Conservation (phyloP, 2,888 invertebrate genomes). For the Meandrusa payeni region DNA sequence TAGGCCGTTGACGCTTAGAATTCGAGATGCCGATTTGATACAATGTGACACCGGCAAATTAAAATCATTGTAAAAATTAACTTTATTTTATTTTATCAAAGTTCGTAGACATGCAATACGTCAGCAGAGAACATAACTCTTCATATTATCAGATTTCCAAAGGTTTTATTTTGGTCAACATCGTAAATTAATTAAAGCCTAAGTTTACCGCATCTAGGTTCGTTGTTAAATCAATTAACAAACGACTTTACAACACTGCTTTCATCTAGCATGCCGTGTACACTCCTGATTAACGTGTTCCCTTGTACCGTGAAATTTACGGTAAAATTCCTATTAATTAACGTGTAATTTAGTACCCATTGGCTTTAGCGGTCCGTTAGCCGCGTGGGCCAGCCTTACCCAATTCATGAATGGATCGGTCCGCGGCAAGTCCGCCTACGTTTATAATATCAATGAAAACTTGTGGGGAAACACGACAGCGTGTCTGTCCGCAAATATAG, state of each 20-base stretch:
- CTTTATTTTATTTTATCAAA: too few relatives aligned
- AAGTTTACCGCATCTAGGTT: constrained; percentile 10
- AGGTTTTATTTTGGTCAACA: background rate
- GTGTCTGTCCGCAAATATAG: constrained; percentile 61
- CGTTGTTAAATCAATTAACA: constrained; percentile 20
- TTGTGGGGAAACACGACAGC: constrained; percentile 58
- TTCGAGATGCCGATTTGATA: too few relatives aligned
- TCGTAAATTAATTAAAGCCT: constrained; percentile 7
- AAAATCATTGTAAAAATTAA: too few relatives aligned
- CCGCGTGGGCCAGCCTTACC: constrained; percentile 65
- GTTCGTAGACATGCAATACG: too few relatives aligned
- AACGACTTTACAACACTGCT: background rate
- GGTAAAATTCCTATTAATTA: constrained; percentile 68
- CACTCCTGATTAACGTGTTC: constrained; percentile 46
- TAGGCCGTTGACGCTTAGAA: too few relatives aligned
- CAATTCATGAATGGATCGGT: constrained; percentile 74
- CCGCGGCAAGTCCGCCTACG: constrained; percentile 64
- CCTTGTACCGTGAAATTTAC: constrained; percentile 52
- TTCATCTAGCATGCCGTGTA: constrained; percentile 25
- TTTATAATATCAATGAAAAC: constrained; percentile 62
- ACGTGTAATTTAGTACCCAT: constrained; percentile 58
- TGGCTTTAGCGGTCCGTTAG: constrained; percentile 56
- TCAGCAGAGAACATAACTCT: too few relatives aligned
- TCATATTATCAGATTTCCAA: background rate
- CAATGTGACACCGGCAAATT: too few relatives aligned